Conservation (phyloP, 2,113 vertebrate species). For the Camarhynchus parvulus region DNA sequence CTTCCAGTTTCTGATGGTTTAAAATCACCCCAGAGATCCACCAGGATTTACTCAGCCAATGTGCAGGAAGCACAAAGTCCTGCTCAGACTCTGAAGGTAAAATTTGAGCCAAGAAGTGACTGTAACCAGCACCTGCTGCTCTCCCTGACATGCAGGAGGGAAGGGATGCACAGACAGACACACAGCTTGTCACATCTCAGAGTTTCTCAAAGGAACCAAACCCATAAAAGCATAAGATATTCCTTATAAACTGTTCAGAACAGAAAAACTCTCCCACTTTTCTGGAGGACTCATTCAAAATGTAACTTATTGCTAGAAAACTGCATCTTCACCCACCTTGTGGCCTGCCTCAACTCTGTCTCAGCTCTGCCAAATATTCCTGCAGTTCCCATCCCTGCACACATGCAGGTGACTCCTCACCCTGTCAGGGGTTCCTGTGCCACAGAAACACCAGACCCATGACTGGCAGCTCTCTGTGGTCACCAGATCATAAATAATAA, state of each 20-base stretch:
- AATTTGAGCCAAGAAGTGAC: neutral
- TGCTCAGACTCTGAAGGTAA: neutral
- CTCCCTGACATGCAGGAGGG: rapidly evolving
- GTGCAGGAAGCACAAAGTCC: neutral
- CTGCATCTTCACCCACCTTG: neutral
- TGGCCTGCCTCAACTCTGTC: neutral
- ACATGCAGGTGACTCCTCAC: neutral
- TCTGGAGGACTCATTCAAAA: neutral
- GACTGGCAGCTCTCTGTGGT: neutral
- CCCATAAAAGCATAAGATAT: rapidly evolving
- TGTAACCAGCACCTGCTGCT: neutral
- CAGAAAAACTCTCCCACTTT: neutral
- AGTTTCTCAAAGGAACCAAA: neutral
- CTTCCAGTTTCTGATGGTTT: neutral
- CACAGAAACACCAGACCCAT: neutral
- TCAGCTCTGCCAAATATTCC: rapidly evolving
- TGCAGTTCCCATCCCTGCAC: neutral
- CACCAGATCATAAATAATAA: neutral
- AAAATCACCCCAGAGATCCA: neutral
- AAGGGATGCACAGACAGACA: neutral
- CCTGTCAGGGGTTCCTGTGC: neutral
- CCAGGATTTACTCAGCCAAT: neutral
- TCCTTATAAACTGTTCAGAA: neutral
- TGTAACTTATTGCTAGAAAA: neutral
- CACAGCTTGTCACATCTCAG: neutral